Conservation (phyloP, 1,140 invertebrate genomes). For the Oreohelix idahoensis region DNA sequence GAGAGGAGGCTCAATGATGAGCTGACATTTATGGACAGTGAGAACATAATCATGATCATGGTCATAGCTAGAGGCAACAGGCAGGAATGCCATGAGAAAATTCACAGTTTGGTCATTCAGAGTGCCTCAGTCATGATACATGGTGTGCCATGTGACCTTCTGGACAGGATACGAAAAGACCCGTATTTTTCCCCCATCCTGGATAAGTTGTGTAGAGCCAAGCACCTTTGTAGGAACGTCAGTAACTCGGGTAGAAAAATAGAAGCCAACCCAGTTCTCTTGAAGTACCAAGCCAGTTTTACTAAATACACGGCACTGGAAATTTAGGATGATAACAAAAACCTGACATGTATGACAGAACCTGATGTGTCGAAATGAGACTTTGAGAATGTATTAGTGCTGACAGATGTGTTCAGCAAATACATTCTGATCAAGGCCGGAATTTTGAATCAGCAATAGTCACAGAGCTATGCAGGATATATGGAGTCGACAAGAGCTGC, state of each 20-base stretch:
- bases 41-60: conserved; percentile 98
- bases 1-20: conserved; percentile 87
- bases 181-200: conserved; percentile 90
- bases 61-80: conserved; percentile 93
- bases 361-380: too few species aligned
- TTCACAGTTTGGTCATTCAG: conserved; percentile 91
- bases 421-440: too few species aligned
- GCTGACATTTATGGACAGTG: conserved; percentile 96
- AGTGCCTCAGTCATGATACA: conserved; percentile 91
- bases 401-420: too few species aligned
- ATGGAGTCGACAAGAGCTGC: too few species aligned
- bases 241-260: conserved; percentile 89
- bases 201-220: conserved; percentile 84
- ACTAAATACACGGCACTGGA: background rate
- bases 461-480: too few species aligned
- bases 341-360: too few species aligned
- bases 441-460: too few species aligned
- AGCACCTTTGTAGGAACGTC: conserved; percentile 91
- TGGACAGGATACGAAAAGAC: conserved; percentile 85
- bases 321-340: background rate
- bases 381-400: too few species aligned
- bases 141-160: conserved; percentile 92
- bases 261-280: background rate
- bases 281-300: background rate
- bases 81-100: conserved; percentile 94